A percentile compares a stretch with the other conserved stretches of the same genome.
Conservation (phyloP, 2,113 vertebrate genomes). For the Bos indicus region DNA sequence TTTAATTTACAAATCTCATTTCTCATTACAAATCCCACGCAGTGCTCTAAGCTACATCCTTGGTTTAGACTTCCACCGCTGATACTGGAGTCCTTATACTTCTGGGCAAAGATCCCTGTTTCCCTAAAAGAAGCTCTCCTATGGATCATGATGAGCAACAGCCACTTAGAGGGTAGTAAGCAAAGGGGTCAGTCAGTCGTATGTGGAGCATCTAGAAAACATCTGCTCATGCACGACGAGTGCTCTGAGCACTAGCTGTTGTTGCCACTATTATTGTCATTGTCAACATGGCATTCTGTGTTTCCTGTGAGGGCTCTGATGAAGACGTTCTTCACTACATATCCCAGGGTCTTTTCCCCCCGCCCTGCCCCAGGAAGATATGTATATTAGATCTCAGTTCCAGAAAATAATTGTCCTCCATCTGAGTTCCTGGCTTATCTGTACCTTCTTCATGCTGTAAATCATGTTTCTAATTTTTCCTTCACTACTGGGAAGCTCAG, state of each 20-base stretch:
- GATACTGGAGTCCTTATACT: background rate
- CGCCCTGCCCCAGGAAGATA: background rate
- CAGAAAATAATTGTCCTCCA: background rate
- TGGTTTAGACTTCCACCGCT: background rate
- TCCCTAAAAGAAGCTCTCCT: background rate
- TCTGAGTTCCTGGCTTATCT: background rate
- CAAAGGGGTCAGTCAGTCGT: background rate
- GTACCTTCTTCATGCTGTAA: background rate
- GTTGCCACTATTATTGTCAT: accelerated
- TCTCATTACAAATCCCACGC: background rate
- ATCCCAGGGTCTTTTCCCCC: background rate
- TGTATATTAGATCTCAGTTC: background rate
- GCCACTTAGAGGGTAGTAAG: background rate
- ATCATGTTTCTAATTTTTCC: background rate
- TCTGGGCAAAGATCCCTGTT: background rate
- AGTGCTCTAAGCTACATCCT: background rate
- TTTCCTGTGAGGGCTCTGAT: background rate
- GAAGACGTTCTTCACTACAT: background rate
- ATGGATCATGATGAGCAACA: background rate
- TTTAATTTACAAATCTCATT: background rate
- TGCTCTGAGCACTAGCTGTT: background rate
- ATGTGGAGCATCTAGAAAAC: background rate
- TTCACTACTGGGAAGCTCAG: background rate
- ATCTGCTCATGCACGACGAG: accelerated
- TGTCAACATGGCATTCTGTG: background rate